Base-by-base conservation (phyloP, 2,888 invertebrate species). In the Tetragnatha montana region DNA sequence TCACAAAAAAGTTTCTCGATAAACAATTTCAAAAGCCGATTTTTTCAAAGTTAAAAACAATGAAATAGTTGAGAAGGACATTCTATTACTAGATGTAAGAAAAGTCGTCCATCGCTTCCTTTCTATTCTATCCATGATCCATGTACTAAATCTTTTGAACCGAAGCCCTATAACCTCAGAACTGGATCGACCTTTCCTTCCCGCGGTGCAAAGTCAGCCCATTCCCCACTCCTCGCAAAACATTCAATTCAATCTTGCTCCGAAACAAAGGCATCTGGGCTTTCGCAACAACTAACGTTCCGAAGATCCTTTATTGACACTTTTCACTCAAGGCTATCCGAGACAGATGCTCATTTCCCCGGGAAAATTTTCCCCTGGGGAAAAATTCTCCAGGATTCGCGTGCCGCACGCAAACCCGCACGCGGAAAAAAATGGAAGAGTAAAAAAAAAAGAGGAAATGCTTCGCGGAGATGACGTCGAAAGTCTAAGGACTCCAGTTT, bases 281-380 rank as follows among this genome's bases (percentile, higher is more conserved):
- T 60, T 60, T 60, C 60, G 60, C 60, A 60, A 60, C 60, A 35
- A 35, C 35, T 35, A 35, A 35, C 35, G 35, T 4, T 35, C 8
- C 22, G 35, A 71, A 60, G 74, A 74, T 84, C 68, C 76, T 75
- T 80, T 83, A 85, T 85, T 89, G 89, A 89, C 75, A 84, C 84
- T 84, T 60, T 85, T 89, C 81, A 76, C 22, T 89, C 75, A 50
- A 81, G 84, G 74, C 75, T 76, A 75, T 81, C 68, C 14, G 75
- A 80, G 71, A 35, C 89, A 89, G 89, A 83, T 84, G 84, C 80
- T 70, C 35, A 81, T 80, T 80, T 71, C 76, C 70, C 71, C 68
- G 17, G 49, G 12, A 82, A 75, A 88, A 85, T 81, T 85, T 73
- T 69, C 84, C 81, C 74, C 14, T 71, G 88, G 82, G 82, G 82